Conservation (phyloP, 2,888 invertebrate species). For the Tetragonisca angustula region DNA sequence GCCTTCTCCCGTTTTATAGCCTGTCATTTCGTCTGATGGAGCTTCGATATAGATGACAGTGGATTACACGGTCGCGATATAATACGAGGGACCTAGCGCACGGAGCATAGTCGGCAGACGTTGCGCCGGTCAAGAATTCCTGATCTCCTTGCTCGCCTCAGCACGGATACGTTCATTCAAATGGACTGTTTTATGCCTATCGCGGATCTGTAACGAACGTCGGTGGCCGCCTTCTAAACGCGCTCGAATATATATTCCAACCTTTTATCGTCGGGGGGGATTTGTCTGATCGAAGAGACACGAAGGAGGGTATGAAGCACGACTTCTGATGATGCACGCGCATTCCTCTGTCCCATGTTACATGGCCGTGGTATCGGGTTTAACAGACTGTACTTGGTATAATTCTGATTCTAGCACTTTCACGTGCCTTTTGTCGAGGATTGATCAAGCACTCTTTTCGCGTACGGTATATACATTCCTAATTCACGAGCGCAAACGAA, state of each 20-base stretch:
- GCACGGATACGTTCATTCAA: constrained; percentile 12
- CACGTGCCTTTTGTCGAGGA: background rate
- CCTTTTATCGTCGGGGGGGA: constrained; percentile 21
- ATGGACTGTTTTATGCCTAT: constrained; percentile 20
- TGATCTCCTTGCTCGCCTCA: background rate
- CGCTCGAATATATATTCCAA: background rate
- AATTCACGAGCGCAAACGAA: background rate
- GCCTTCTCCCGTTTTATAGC: constrained; percentile 64
- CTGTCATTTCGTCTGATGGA: constrained; percentile 71
- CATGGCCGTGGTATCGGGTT: background rate
- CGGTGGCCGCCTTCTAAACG: background rate
- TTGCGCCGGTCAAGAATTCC: constrained; percentile 23
- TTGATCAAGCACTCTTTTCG: background rate
- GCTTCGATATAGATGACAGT: constrained; percentile 67
- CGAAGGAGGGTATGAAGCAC: background rate
- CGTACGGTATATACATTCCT: too few relatives aligned
- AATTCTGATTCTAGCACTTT: background rate
- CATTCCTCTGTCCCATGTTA: background rate
- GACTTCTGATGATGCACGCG: background rate
- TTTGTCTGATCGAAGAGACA: constrained; percentile 8
- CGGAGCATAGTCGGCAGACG: background rate
- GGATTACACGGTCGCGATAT: constrained; percentile 61
- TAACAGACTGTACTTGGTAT: background rate
- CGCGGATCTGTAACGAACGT: constrained; percentile 22
- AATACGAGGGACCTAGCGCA: constrained; percentile 16